Conservation (phyloP, 2,797 vertebrate genomes). For the Ctenosaura bakeri region DNA sequence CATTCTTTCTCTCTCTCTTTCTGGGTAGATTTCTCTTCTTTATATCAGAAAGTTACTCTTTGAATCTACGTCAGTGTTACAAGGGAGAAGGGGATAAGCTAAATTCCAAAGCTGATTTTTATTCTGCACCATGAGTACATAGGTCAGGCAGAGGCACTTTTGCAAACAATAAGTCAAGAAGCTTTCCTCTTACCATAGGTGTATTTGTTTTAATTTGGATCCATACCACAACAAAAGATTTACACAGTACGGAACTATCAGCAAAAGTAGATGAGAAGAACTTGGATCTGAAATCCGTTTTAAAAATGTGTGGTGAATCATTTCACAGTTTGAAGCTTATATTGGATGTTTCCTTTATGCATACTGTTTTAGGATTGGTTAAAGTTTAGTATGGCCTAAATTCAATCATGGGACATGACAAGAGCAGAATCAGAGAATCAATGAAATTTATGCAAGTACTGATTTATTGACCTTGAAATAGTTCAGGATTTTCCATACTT, state of each 20-base stretch:
- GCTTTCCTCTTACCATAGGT: neutral
- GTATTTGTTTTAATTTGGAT: neutral
- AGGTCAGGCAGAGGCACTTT: neutral
- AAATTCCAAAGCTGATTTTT: neutral
- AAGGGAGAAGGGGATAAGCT: neutral
- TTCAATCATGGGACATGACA: too few species aligned
- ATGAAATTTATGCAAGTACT: too few species aligned
- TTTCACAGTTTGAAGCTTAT: constrained; percentile 21
- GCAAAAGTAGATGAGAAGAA: neutral
- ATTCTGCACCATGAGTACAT: neutral
- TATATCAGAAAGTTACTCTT: neutral
- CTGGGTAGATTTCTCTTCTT: neutral
- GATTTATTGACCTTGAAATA: too few species aligned
- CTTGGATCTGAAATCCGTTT: neutral
- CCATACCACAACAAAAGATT: neutral
- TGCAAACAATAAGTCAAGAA: neutral
- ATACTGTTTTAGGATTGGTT: constrained; percentile 24
- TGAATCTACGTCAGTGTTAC: neutral
- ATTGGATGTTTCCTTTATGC: neutral
- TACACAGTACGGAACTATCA: neutral
- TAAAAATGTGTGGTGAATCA: neutral
- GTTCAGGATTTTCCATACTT: too few species aligned
- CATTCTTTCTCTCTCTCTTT: neutral
- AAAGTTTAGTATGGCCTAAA: neutral
- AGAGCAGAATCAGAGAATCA: too few species aligned